Evolutionary conservation across 2,888 invertebrate genomes (phyloP), one percentile per base, ranked within the genome.

Genomic region (Eupithecia dodoneata): DNA sequence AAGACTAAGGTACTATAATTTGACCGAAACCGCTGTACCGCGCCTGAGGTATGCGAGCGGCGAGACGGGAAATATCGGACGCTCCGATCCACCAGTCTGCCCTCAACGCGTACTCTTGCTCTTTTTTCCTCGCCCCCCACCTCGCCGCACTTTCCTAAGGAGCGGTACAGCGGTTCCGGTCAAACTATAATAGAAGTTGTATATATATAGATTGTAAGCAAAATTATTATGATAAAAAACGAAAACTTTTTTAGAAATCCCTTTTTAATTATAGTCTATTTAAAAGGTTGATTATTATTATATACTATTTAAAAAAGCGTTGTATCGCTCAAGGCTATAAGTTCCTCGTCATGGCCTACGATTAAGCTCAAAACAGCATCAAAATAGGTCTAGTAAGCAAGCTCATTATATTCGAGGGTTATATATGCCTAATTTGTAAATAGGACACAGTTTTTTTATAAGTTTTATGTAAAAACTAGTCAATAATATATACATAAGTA

Each of bases 331-430:
- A 73, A 73, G 71, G 73, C 65, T 73, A n/a, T 67, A 74, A 74
- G 72, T 77, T 75, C 76, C 52, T 78, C 71, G 59, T 73, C 42
- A 74, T 73, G 80, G 82, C 82, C 82, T 82, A 82, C 59, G 44
- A 74, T 73, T 77, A 79, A 80, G 81, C 82, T 82, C 82, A 80
- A 67, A 82, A 79, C 70, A 52, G 77, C 79, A 81, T 81, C 79
- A 77, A 42, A 72, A 79, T 73, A 73, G 72, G 75, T 80, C 66
- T 74, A 80, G 77, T 66, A 74, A 59, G 65, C 52, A 74, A 76
- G 81, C 82, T 81, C 80, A 77, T 13, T 76, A 52, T 79, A 76
- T 78, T 75, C 71, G 73, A 76, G 47, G 15, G 41, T 71, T 41
- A 70, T 73, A 72, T 65, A 69, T 74, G 76, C 76, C 76, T 76